Percentiles rank a stretch among this genome's conserved stretches.
These are phyloP conservation scores for Patella pellucida DNA, from an alignment of 2,888 invertebrate species.

Conservation along the genomic window DNA sequence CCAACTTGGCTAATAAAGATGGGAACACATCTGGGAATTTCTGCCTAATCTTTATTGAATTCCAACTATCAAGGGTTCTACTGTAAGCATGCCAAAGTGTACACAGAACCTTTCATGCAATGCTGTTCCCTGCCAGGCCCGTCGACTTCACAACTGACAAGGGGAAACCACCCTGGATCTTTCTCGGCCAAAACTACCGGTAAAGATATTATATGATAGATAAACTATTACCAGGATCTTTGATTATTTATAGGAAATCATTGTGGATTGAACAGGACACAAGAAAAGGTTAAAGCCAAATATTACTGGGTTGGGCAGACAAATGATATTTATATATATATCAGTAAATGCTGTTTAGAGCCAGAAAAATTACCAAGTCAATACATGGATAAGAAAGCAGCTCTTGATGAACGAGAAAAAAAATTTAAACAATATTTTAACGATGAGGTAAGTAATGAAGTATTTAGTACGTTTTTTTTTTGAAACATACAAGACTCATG, in stretches of 20 bases:
- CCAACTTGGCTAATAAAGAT: too few relatives aligned
- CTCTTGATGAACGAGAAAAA: conserved; percentile 23
- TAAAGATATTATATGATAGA: too few relatives aligned
- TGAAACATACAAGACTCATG: not conserved
- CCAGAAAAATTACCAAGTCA: conserved; percentile 8
- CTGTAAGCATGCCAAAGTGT: too few relatives aligned
- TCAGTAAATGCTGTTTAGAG: conserved; percentile 36
- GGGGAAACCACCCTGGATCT: too few relatives aligned
- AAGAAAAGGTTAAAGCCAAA: conserved; percentile 32
- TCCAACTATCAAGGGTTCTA: too few relatives aligned
- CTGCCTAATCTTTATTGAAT: too few relatives aligned
- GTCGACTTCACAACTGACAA: too few relatives aligned
- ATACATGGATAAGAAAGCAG: not conserved
- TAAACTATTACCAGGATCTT: too few relatives aligned
- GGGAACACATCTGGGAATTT: too few relatives aligned
- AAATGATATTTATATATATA: conserved; percentile 40
- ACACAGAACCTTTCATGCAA: too few relatives aligned
- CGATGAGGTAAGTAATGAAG: conserved; percentile 21
- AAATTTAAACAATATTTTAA: conserved; percentile 25
- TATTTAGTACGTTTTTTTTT: conserved; percentile 3
- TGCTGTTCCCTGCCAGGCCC: too few relatives aligned
- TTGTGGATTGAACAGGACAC: conserved; percentile 37
- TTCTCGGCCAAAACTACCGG: too few relatives aligned
- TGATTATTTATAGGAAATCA: conserved; percentile 28
- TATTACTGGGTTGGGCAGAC: conserved; percentile 51